A percentile compares a stretch with the other conserved stretches of the same genome.
Evolutionary conservation across 92 coral and sea anemone species (phyloP).

Genomic region (Porites divaricata): DNA sequence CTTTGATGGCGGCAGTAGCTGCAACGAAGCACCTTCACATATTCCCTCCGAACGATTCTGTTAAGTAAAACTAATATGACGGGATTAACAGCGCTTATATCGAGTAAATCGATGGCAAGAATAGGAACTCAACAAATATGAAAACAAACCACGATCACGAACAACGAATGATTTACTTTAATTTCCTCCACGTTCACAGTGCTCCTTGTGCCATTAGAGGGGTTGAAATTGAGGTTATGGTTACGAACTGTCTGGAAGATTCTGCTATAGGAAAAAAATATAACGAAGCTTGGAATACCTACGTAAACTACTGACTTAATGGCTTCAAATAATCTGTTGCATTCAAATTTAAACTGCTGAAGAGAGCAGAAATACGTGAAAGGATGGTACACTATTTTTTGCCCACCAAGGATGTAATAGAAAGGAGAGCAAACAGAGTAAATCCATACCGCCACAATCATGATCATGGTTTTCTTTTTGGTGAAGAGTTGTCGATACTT

Average conservation of each 20-base stretch:
- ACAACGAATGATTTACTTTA: background rate
- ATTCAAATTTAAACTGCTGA: background rate
- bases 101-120: background rate
- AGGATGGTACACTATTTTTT: background rate
- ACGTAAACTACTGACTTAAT: background rate
- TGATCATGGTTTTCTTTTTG: background rate
- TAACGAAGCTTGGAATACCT: background rate
- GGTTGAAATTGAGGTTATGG: background rate
- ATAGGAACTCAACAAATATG: background rate
- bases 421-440: background rate
- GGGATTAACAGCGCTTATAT: slow-evolving; percentile 44
- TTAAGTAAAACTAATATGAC: slow-evolving; percentile 56
- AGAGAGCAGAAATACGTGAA: background rate
- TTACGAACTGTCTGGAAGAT: background rate
- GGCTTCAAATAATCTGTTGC: background rate
- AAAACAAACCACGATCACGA: background rate
- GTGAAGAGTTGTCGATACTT: slow-evolving; percentile 58
- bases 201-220: background rate
- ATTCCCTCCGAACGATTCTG: slow-evolving; percentile 44
- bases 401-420: background rate
- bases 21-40: slow-evolving; percentile 18
- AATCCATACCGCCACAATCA: background rate
- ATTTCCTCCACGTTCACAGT: background rate
- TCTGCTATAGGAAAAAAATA: background rate
- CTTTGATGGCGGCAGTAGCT: background rate